A percentile compares a stretch with the other conserved stretches of the same genome.
phyloP scores from a whole-genome alignment of 1,140 invertebrate genomes.

The Lucilia sericata region DNA sequence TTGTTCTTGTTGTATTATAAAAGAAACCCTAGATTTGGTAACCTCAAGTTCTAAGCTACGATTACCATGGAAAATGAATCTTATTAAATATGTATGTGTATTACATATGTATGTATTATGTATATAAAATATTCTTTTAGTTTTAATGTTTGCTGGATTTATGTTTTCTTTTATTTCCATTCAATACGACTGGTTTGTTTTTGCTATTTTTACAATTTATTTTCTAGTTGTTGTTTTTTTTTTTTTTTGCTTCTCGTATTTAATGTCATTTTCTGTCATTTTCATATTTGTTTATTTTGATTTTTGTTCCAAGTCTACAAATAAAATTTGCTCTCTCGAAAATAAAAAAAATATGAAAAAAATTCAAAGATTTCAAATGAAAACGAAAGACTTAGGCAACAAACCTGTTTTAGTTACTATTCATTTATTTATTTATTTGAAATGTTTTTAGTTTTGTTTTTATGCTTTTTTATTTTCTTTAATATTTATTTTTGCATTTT shows the following conservation, averaged over 20 bases:
- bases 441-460: not conserved
- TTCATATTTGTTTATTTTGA: not conserved
- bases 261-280: too few species aligned
- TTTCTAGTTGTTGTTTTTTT: not conserved
- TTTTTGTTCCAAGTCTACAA: not conserved
- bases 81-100: not conserved
- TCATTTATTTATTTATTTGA: not conserved
- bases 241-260: not conserved
- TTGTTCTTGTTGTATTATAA: too few species aligned
- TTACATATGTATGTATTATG: not conserved
- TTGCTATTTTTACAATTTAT: conserved; percentile 11
- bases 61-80: not conserved
- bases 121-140: not conserved
- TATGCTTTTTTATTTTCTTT: not conserved
- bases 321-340: not conserved
- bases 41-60: not conserved
- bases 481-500: not conserved
- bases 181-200: not conserved
- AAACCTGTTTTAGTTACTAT: conserved; percentile 32
- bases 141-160: not conserved
- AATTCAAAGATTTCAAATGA: conserved; percentile 7
- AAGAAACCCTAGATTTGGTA: not conserved
- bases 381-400: conserved; percentile 47
- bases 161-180: not conserved
- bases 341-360: not conserved